Percentiles rank a stretch among this genome's conserved stretches.
phyloP scores from a whole-genome alignment of 2,888 invertebrate genomes.

The Drosophila bunnanda region DNA sequence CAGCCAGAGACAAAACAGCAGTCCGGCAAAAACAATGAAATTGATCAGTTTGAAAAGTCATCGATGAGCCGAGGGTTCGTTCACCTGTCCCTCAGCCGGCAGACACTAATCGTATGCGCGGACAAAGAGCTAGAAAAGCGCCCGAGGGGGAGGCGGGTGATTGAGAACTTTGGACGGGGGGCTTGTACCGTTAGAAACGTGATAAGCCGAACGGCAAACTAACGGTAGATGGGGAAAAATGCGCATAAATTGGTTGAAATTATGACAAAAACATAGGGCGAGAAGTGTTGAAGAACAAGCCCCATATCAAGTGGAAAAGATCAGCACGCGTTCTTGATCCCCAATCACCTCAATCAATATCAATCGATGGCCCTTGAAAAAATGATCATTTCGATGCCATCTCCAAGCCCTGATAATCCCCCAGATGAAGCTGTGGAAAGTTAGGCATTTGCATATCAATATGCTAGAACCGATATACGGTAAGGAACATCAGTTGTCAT shows the following conservation, averaged over 20 bases:
- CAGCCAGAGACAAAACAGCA: constrained; percentile 28
- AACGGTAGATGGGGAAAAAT: constrained; percentile 63
- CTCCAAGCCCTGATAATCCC: constrained; percentile 52
- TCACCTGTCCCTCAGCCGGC: constrained; percentile 57
- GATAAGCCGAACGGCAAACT: constrained; percentile 50
- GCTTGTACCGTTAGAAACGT: constrained; percentile 64
- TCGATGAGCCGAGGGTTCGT: constrained; percentile 56
- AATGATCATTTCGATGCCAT: constrained; percentile 37
- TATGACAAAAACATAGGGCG: constrained; percentile 59
- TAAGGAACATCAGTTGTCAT: constrained; percentile 21
- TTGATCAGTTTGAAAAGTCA: constrained; percentile 71
- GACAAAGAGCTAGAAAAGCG: constrained; percentile 35
- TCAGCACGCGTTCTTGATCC: constrained; percentile 35
- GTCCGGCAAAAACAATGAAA: constrained; percentile 47
- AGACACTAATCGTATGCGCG: constrained; percentile 65
- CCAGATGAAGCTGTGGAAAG: constrained; percentile 43
- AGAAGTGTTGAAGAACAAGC: constrained; percentile 18
- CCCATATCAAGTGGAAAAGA: constrained; percentile 47
- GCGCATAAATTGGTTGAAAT: constrained; percentile 59
- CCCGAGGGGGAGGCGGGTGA: constrained; percentile 26
- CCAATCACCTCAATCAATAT: constrained; percentile 41
- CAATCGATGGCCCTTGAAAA: constrained; percentile 64
- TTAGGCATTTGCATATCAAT: constrained; percentile 52
- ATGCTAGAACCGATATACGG: constrained; percentile 8
- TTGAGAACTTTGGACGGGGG: constrained; percentile 1